Conservation (phyloP, 2,797 vertebrate genomes). For the Aratinga solstitialis region DNA sequence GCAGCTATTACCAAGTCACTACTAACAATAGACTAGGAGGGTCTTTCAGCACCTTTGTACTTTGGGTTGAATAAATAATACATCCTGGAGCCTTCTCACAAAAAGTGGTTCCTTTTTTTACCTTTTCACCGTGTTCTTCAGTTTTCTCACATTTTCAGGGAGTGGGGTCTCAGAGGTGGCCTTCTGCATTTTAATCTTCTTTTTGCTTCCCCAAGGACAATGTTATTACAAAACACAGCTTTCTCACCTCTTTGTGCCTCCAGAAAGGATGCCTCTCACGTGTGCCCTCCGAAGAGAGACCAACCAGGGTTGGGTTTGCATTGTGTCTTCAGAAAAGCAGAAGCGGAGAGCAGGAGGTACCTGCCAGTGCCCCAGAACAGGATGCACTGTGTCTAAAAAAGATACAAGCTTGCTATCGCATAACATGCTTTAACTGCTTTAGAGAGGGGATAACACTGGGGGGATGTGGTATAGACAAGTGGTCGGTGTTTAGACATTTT, state of each 20-base stretch:
- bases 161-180: not conserved
- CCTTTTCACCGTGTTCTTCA: not conserved
- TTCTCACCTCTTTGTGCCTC: not conserved
- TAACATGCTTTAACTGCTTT: not conserved
- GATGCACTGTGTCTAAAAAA: not conserved
- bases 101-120: not conserved
- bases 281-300: not conserved
- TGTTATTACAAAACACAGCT: not conserved
- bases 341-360: not conserved
- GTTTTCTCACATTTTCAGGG: not conserved
- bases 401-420: not conserved
- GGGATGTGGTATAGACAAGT: not conserved
- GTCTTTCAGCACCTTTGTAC: not conserved
- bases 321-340: not conserved
- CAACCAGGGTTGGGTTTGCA: not conserved
- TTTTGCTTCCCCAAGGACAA: not conserved
- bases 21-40: not conserved
- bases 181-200: not conserved
- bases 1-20: not conserved
- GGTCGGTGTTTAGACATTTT: not conserved
- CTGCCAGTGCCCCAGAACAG: not conserved
- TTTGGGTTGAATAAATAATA: not conserved
- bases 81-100: not conserved
- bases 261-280: not conserved
- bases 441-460: slow-evolving; percentile 9